phyloP scores from a whole-genome alignment of 2,888 invertebrate species.

The Germaria angustata region DNA sequence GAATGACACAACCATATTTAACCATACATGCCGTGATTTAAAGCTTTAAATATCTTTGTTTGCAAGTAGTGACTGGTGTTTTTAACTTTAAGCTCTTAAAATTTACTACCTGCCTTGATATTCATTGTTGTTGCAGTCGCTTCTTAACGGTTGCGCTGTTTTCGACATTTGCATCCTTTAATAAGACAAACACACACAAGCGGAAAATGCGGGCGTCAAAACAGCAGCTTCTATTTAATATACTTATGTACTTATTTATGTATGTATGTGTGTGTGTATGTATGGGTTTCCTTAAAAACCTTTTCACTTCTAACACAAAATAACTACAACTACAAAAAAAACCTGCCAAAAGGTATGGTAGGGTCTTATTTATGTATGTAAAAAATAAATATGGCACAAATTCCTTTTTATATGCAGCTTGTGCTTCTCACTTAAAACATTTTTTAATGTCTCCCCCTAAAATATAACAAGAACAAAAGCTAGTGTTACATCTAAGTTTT shows the following conservation, averaged over 20 bases:
- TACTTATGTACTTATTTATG: not conserved
- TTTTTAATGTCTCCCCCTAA: not conserved
- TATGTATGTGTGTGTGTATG: not conserved
- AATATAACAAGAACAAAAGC: not conserved
- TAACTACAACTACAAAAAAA: not conserved
- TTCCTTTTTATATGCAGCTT: constrained; percentile 43
- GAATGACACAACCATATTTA: not conserved
- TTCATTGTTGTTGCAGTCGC: constrained; percentile 15
- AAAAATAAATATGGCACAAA: constrained; percentile 64
- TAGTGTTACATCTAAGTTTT: constrained; percentile 36
- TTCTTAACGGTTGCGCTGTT: constrained; percentile 30
- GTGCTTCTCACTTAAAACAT: not conserved
- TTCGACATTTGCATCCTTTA: constrained; percentile 42
- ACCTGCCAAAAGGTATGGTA: constrained; percentile 31
- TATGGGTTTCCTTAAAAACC: not conserved
- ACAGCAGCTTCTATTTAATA: constrained; percentile 45
- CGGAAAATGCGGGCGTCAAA: constrained; percentile 55
- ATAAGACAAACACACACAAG: not conserved
- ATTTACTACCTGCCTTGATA: constrained; percentile 51
- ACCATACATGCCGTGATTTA: constrained; percentile 37
- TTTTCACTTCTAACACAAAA: constrained; percentile 21
- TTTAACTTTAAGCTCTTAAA: constrained; percentile 60
- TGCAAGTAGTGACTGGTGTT: constrained; percentile 17
- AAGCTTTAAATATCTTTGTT: constrained; percentile 10
- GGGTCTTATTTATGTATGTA: constrained; percentile 8